phyloP scores from a whole-genome alignment of 2,888 invertebrate species.

The Dinocampus coccinellae region DNA sequence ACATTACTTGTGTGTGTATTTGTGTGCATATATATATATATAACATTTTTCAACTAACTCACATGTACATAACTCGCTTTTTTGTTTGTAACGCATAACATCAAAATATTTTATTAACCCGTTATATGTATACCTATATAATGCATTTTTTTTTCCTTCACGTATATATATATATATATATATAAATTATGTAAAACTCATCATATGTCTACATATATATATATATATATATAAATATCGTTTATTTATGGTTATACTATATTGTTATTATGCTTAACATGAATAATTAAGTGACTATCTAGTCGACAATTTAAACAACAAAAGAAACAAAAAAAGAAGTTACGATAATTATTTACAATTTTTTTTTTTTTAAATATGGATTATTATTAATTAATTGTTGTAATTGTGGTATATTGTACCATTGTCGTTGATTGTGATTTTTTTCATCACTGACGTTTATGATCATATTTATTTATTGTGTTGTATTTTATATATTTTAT shows the following conservation, averaged over 20 bases:
- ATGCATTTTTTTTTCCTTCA: constrained; percentile 28
- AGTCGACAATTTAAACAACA: constrained; percentile 26
- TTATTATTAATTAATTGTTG: constrained; percentile 27
- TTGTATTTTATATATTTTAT: no score
- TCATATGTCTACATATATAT: constrained; percentile 17
- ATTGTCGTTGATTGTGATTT: constrained; percentile 30
- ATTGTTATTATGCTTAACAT: constrained; percentile 35
- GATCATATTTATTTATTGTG: constrained; percentile 36
- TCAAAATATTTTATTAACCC: constrained; percentile 60
- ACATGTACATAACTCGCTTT: constrained; percentile 69
- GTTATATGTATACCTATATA: constrained; percentile 49
- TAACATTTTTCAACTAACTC: constrained; percentile 64
- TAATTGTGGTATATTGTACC: constrained; percentile 39
- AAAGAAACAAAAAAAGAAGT: constrained; percentile 35
- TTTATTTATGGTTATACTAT: constrained; percentile 42
- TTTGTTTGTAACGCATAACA: constrained; percentile 68
- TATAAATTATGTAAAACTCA: no score
- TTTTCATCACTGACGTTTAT: constrained; percentile 48
- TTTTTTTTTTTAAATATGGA: neutral
- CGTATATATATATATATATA: constrained; percentile 23
- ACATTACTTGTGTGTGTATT: constrained; percentile 8
- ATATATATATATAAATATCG: constrained; percentile 38
- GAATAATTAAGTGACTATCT: constrained; percentile 46
- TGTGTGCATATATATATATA: constrained; percentile 12
- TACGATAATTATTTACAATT: constrained; percentile 10